Base-by-base conservation (phyloP, 1,140 invertebrate species). In the Pseudachorutes palmiensis region DNA sequence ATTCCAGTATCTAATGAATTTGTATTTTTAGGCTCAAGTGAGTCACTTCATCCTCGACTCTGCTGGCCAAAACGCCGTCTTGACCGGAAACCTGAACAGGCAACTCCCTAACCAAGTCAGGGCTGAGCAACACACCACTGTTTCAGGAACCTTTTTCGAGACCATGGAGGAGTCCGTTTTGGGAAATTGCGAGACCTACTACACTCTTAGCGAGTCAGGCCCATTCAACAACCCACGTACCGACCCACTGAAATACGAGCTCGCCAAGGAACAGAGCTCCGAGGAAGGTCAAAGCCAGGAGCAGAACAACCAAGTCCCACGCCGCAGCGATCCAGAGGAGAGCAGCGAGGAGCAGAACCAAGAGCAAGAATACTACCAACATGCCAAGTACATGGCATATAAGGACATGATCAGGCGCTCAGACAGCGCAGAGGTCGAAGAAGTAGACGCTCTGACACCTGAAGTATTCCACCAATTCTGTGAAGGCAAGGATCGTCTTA, bases 1-100 rank as follows among this genome's bases (percentile, higher is more conserved):
- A 28, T 29, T 14, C 5, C 5, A 16, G 2, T 16, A 5, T 61
- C 24, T 14, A 30, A 9, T 33, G 2, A 26, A 5, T 29, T 61
- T 31, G 14, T 30, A 19, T 31, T 61, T 61, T 61, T 16, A 61
- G 51, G 65, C 67, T 66, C 70, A 71, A 66, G 70, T 66, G 24
- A 69, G 67, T 31, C 33, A 59, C 41, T 68, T 69, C 62, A 71
- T 62, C 30, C 9, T 73, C 0, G 66, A 73, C 62, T 32, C 72
- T 32, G 55, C 51, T 49, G 70, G 67, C 16, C 32, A 29, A n/a
- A 70, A 71, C 55, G 5, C 41, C 12, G 49, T 73, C 3, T 2
- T 73, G n/a, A 60, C 68, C 14, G 72, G 72, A 33, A 73, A 73
- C 59, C 14, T 73, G 22, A 71, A 73, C 68, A 67, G 72, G 30